Evolutionary conservation across 1,140 invertebrate species (phyloP).

Genomic region (Oreohelix idahoensis): DNA sequence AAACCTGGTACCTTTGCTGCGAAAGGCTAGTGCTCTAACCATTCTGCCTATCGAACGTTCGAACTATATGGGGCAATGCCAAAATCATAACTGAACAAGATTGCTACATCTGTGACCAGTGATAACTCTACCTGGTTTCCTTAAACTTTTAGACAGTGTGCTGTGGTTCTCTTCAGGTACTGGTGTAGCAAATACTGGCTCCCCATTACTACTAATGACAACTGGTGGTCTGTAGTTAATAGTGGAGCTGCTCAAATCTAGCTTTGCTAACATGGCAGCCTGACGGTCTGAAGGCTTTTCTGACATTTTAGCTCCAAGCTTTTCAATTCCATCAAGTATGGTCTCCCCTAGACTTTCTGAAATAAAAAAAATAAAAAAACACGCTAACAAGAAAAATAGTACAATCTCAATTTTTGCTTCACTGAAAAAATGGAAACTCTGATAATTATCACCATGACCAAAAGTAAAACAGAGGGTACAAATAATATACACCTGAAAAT

Average conservation of each 20-base stretch:
- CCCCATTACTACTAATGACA: background rate
- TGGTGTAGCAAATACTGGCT: slow-evolving; percentile 2
- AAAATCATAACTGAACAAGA: no score
- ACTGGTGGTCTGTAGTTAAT: slow-evolving; percentile 36
- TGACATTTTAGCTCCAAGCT: slow-evolving; percentile 42
- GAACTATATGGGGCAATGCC: no score
- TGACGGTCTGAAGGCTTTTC: slow-evolving; percentile 39
- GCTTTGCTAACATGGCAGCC: slow-evolving; percentile 33
- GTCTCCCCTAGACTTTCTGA: slow-evolving; percentile 46
- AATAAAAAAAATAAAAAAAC: background rate
- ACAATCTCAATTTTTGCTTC: background rate
- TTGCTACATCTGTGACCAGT: no score
- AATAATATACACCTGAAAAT: no score
- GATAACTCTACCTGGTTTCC: background rate
- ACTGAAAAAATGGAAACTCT: background rate
- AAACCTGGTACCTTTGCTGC: no score
- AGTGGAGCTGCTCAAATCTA: slow-evolving; percentile 42
- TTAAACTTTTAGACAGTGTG: background rate
- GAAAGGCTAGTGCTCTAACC: no score
- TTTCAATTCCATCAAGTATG: slow-evolving; percentile 47
- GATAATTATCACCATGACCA: background rate
- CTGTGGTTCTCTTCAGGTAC: background rate
- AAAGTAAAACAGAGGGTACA: no score
- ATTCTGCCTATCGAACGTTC: no score
- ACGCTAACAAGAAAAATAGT: background rate